Percentiles rank a stretch among this genome's conserved stretches.
Evolutionary conservation across 2,113 vertebrate species (phyloP).

Genomic region (Pelobates fuscus): DNA sequence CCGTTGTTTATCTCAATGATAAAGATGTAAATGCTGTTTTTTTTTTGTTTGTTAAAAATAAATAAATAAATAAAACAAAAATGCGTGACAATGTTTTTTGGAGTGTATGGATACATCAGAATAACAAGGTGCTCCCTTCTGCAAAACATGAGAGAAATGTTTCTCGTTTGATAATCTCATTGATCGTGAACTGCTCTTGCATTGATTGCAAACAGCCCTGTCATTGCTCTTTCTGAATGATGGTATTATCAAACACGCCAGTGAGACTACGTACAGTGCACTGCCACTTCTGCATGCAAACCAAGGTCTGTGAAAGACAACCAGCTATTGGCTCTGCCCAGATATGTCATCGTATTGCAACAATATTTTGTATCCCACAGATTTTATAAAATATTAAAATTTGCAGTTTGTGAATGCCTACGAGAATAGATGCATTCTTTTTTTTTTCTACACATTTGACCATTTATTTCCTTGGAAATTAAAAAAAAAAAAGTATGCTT

Average conservation of each 20-base stretch:
- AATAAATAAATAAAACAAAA: neutral
- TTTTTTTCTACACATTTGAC: no score
- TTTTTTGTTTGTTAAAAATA: slow-evolving; percentile 1
- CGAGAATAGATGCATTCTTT: no score
- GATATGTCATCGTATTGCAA: neutral
- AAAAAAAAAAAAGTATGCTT: no score
- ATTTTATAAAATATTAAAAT: no score
- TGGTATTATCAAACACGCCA: slow-evolving; percentile 42
- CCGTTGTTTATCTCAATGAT: neutral
- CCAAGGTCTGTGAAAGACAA: slow-evolving; percentile 14
- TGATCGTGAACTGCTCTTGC: slow-evolving; percentile 44
- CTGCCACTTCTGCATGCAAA: slow-evolving; percentile 29
- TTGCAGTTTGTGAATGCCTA: no score
- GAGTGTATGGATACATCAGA: slow-evolving; percentile 22
- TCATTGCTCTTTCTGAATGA: slow-evolving; percentile 51
- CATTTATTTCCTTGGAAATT: no score
- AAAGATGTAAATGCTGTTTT: neutral
- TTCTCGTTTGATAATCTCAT: slow-evolving; percentile 51
- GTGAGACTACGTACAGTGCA: slow-evolving; percentile 4
- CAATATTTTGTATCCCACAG: no score
- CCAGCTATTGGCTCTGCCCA: slow-evolving; percentile 1
- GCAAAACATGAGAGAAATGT: slow-evolving; percentile 45
- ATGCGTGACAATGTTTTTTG: slow-evolving; percentile 2
- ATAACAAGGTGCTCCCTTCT: slow-evolving; percentile 29
- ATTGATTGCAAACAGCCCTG: slow-evolving; percentile 43